Evolutionary conservation across 2,797 vertebrate species (phyloP).

Genomic region (Bradypodion pumilum): DNA sequence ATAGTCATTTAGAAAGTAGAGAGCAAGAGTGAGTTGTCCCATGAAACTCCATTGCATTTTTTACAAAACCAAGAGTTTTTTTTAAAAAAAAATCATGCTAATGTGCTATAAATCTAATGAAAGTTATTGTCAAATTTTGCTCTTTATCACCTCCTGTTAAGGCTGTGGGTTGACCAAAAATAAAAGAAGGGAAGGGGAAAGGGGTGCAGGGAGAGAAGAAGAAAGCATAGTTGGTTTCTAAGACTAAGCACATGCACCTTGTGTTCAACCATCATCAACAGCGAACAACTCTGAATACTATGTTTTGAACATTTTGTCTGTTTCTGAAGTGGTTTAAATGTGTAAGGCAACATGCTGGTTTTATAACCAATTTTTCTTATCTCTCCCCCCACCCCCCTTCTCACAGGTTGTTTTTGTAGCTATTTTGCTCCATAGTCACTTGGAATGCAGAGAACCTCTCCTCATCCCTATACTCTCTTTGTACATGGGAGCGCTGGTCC

Average conservation of each 20-base stretch:
- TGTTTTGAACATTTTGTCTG: neutral
- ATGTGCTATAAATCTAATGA: neutral
- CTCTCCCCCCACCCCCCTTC: neutral
- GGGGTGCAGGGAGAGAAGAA: too few relatives aligned
- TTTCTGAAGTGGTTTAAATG: neutral
- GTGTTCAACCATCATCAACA: neutral
- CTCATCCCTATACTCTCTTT: conserved; percentile 97
- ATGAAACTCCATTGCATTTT: neutral
- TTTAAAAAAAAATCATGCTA: neutral
- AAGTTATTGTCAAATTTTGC: neutral
- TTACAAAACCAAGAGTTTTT: neutral
- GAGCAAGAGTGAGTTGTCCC: too few relatives aligned
- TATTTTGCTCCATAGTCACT: conserved; percentile 95
- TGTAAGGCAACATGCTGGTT: neutral
- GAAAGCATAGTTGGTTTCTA: neutral
- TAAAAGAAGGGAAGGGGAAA: too few relatives aligned
- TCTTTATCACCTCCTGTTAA: neutral
- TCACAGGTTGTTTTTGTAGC: conserved; percentile 96
- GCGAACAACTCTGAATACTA: neutral
- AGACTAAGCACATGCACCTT: neutral
- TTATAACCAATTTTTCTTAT: neutral
- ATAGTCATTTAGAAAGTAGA: too few relatives aligned
- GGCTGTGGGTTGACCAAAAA: neutral
- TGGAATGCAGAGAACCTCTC: conserved; percentile 93
- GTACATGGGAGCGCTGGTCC: conserved; percentile 95